phyloP scores from a whole-genome alignment of 2,888 invertebrate species.

The Drosophila colorata region DNA sequence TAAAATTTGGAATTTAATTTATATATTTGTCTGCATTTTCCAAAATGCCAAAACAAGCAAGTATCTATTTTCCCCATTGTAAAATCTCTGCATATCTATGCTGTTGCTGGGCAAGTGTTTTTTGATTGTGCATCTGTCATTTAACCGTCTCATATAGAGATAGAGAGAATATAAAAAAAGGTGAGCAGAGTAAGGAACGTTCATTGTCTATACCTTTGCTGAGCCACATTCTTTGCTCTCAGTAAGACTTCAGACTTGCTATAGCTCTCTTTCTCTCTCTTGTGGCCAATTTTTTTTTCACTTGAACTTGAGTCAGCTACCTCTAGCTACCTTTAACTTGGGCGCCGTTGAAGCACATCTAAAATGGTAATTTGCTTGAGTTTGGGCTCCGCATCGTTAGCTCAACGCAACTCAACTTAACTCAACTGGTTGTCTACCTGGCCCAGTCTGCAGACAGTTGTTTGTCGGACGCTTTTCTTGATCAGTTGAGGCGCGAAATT shows the following conservation, averaged over 20 bases:
- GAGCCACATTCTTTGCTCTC: constrained; percentile 11
- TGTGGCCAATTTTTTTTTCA: constrained; percentile 34
- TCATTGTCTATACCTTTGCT: constrained; percentile 10
- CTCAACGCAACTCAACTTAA: constrained; percentile 30
- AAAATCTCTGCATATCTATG: constrained; percentile 3
- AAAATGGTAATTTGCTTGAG: constrained; percentile 70
- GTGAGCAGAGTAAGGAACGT: constrained; percentile 11
- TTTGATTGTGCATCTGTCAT: constrained; percentile 48
- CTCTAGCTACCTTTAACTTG: constrained; percentile 55
- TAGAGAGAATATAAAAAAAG: not conserved
- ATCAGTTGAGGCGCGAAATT: constrained; percentile 60
- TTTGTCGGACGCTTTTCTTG: constrained; percentile 48
- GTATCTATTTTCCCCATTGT: not conserved
- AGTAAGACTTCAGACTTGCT: not conserved
- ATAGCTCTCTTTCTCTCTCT: not conserved
- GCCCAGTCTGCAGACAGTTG: constrained; percentile 29
- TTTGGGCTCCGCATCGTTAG: constrained; percentile 53
- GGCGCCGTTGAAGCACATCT: constrained; percentile 65
- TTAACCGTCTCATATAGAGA: constrained; percentile 38
- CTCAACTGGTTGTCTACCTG: constrained; percentile 50
- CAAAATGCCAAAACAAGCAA: not conserved
- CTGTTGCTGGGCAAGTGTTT: constrained; percentile 3
- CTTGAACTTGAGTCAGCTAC: constrained; percentile 29
- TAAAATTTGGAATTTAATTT: no score
- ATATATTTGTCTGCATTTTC: no score